phyloP scores from a whole-genome alignment of 2,888 invertebrate genomes.

The Argyresthia albistria region DNA sequence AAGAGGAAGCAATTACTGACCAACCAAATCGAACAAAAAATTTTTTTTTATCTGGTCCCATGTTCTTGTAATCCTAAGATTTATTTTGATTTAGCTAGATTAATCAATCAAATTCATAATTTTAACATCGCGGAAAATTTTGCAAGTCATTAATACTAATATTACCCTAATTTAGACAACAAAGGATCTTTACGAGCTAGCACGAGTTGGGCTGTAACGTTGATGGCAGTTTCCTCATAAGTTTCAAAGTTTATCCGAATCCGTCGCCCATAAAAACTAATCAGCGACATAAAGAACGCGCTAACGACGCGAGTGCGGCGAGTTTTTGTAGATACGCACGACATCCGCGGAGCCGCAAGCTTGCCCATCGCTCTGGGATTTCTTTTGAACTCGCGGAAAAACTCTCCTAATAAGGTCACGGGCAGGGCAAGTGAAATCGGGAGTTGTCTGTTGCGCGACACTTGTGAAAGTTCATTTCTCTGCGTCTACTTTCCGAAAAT shows the following conservation, averaged over 20 bases:
- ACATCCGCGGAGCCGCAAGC: not conserved
- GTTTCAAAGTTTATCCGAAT: constrained; percentile 26
- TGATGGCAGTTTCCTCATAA: constrained; percentile 19
- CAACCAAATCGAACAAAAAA: too few species aligned
- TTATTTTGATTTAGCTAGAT: too few species aligned
- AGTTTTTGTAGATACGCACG: constrained; percentile 1
- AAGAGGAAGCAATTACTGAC: too few species aligned
- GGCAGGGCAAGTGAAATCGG: not conserved
- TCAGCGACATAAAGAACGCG: constrained; percentile 38
- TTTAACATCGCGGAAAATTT: too few species aligned
- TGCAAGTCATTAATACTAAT: too few species aligned
- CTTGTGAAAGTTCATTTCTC: not conserved
- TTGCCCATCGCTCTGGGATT: not conserved
- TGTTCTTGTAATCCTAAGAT: too few species aligned
- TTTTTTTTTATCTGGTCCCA: too few species aligned
- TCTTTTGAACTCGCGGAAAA: not conserved
- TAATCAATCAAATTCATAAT: too few species aligned
- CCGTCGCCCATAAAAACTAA: constrained; percentile 44
- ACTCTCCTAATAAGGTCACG: not conserved
- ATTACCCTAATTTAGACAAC: too few species aligned
- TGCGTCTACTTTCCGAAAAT: too few species aligned
- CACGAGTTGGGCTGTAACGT: not conserved
- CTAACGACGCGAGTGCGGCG: constrained; percentile 25
- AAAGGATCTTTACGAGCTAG: too few species aligned
- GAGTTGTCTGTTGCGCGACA: not conserved